Evolutionary conservation across 2,113 vertebrate species (phyloP).

Genomic region (Columbina picui): DNA sequence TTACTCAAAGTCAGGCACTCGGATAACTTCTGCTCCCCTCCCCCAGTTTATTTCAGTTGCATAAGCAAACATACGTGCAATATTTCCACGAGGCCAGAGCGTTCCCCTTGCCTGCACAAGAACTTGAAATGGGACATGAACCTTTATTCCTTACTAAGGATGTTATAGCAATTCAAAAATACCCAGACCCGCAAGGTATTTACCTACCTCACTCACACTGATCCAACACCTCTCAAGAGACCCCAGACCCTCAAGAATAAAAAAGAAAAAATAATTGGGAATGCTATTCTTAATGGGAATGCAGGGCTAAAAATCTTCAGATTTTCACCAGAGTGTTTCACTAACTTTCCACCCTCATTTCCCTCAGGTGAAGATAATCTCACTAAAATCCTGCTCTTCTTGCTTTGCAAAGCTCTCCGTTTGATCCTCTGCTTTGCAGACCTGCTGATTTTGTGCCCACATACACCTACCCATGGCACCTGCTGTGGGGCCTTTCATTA

Average conservation of each 20-base stretch:
- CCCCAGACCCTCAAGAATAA: background rate
- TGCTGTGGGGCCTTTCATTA: background rate
- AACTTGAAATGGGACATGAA: background rate
- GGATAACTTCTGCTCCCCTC: background rate
- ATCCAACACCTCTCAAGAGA: background rate
- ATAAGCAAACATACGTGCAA: background rate
- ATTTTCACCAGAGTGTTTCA: background rate
- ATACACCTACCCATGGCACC: background rate
- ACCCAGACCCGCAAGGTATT: background rate
- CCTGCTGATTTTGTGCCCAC: background rate
- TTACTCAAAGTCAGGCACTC: constrained; percentile 1
- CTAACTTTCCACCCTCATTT: background rate
- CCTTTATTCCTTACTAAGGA: background rate
- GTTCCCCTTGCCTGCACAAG: background rate
- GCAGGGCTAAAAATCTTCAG: background rate
- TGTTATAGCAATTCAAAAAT: background rate
- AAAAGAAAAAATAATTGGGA: background rate
- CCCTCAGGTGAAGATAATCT: background rate
- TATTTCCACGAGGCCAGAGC: background rate
- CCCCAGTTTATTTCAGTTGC: background rate
- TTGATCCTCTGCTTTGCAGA: background rate
- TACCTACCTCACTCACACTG: background rate
- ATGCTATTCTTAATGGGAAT: background rate
- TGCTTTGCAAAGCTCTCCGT: background rate
- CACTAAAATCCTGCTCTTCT: background rate